Conservation (phyloP, 2,113 vertebrate genomes). For the Abramis brama region DNA sequence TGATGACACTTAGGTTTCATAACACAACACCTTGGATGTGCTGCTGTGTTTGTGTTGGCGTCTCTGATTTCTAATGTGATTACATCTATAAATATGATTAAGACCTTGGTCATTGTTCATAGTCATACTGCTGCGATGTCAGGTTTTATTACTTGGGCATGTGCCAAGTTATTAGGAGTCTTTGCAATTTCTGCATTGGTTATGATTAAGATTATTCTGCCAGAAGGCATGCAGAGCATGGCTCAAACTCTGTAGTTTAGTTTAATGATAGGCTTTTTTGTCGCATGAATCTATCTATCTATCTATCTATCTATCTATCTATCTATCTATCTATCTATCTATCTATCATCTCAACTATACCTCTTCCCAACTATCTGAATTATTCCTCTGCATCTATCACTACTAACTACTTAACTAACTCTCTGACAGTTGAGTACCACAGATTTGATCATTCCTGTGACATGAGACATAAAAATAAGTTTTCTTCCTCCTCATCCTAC, state of each 20-base stretch:
- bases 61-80: slow-evolving; percentile 50
- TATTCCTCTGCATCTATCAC: too few relatives aligned
- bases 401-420: too few relatives aligned
- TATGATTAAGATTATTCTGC: slow-evolving; percentile 52
- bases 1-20: slow-evolving; percentile 15
- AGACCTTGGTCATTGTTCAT: slow-evolving; percentile 30
- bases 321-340: too few relatives aligned
- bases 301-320: too few relatives aligned
- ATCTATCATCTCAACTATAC: too few relatives aligned
- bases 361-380: not conserved
- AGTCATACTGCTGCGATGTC: not conserved
- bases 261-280: not conserved
- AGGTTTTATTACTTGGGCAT: slow-evolving; percentile 46
- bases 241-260: not conserved
- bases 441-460: not conserved
- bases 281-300: too few relatives aligned
- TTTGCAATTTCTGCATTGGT: slow-evolving; percentile 21
- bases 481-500: not conserved
- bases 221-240: slow-evolving; percentile 8
- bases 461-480: not conserved
- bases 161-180: slow-evolving; percentile 44
- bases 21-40: not conserved
- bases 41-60: not conserved
- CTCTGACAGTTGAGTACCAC: not conserved
- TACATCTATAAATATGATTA: slow-evolving; percentile 50